Percentiles rank a stretch among this genome's conserved stretches.
These are phyloP conservation scores for Thera britannica DNA, from an alignment of 2,888 invertebrate species.

Conservation along the genomic window DNA sequence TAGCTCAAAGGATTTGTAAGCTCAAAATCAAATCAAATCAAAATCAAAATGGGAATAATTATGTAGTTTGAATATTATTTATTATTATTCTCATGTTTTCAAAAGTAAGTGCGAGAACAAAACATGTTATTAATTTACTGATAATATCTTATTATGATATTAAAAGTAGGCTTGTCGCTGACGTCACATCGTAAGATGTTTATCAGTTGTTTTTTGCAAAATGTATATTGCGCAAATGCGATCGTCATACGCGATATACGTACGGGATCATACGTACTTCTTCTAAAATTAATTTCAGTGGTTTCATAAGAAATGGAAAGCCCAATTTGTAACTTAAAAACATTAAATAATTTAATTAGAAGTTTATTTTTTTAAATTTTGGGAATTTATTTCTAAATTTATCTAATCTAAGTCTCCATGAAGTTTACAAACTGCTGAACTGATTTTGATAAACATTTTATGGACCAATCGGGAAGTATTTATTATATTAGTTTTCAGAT, in stretches of 20 bases:
- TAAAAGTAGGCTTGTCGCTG: slow-evolving; percentile 31
- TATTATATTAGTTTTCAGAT: too few species aligned
- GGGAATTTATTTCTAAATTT: too few species aligned
- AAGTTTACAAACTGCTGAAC: too few species aligned
- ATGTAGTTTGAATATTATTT: neutral
- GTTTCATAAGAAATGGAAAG: neutral
- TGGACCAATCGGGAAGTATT: too few species aligned
- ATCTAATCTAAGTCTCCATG: too few species aligned
- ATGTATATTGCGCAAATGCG: neutral
- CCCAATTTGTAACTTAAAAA: too few species aligned
- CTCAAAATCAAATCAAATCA: too few species aligned
- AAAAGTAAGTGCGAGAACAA: slow-evolving; percentile 1
- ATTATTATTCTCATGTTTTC: neutral
- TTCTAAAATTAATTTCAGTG: neutral
- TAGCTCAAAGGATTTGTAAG: too few species aligned
- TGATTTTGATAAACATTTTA: too few species aligned
- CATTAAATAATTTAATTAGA: too few species aligned
- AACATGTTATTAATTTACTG: slow-evolving; percentile 23
- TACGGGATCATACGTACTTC: neutral
- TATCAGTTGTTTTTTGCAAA: slow-evolving; percentile 36
- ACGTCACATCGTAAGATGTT: slow-evolving; percentile 42
- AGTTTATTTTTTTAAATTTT: too few species aligned
- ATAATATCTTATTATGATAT: slow-evolving; percentile 9
- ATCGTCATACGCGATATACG: neutral
- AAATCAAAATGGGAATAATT: too few species aligned